Conservation (phyloP, 2,888 invertebrate genomes). For the Hylaea fasciaria region DNA sequence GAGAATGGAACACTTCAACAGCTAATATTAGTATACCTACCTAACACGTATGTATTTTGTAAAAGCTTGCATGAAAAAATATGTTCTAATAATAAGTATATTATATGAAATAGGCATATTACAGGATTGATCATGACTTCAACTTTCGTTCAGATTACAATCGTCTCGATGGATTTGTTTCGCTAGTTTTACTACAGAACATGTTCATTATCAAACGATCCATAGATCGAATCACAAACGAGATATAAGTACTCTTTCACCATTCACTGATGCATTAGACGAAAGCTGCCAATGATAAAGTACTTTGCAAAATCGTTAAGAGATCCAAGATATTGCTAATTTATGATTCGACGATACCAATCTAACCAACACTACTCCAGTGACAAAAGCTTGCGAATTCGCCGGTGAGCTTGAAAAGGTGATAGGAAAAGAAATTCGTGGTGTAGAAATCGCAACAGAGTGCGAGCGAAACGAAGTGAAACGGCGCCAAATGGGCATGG, state of each 20-base stretch:
- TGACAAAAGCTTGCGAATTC: slow-evolving; percentile 35
- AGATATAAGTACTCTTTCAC: neutral
- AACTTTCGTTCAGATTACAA: too few species aligned
- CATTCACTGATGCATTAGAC: neutral
- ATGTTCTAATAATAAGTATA: too few species aligned
- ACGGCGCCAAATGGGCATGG: slow-evolving; percentile 71
- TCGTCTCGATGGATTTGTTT: too few species aligned
- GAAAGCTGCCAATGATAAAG: slow-evolving; percentile 13
- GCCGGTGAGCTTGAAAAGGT: slow-evolving; percentile 47
- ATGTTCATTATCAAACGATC: too few species aligned
- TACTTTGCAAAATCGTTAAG: slow-evolving; percentile 11
- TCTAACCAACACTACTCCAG: slow-evolving; percentile 19
- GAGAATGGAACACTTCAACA: too few species aligned
- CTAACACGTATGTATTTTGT: too few species aligned
- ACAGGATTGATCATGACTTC: too few species aligned
- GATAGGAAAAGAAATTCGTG: slow-evolving; percentile 65
- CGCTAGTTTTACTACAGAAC: too few species aligned
- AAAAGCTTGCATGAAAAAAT: too few species aligned
- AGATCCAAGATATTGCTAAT: slow-evolving; percentile 14
- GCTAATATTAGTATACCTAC: too few species aligned
- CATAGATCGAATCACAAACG: neutral
- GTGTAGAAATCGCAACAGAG: slow-evolving; percentile 68
- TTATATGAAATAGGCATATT: too few species aligned
- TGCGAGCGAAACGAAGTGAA: slow-evolving; percentile 75
- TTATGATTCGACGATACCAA: slow-evolving; percentile 15